phyloP scores from a whole-genome alignment of 2,113 vertebrate genomes.

The Coturnix japonica region DNA sequence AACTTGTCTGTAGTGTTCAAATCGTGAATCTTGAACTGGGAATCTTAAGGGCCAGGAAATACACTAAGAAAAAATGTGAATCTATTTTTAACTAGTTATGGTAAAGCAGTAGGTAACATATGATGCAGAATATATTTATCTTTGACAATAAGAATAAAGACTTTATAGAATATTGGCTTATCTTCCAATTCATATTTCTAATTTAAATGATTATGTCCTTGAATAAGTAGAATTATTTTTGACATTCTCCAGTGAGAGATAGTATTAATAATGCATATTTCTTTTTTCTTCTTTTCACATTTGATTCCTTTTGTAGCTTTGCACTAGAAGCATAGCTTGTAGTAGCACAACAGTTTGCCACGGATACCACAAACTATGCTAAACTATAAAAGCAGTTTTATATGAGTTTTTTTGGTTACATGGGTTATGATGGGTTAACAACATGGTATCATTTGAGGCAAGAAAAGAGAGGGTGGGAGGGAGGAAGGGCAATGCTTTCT shows the following conservation, averaged over 20 bases:
- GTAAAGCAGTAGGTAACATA: not conserved
- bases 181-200: not conserved
- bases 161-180: not conserved
- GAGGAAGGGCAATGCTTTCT: not conserved
- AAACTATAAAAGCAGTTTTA: not conserved
- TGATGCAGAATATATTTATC: not conserved
- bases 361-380: not conserved
- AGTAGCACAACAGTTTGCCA: not conserved
- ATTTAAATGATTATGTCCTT: not conserved
- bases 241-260: not conserved
- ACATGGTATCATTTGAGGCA: not conserved
- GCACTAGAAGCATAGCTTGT: not conserved
- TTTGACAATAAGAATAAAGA: not conserved
- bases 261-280: not conserved
- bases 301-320: not conserved
- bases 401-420: not conserved
- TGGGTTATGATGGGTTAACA: slow-evolving; percentile 38
- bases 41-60: not conserved
- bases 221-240: not conserved
- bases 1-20: not conserved
- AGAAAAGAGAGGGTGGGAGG: not conserved
- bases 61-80: not conserved
- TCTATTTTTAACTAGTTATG: not conserved
- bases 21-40: not conserved
- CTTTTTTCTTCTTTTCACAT: not conserved